A percentile compares a stretch with the other conserved stretches of the same genome.
These are phyloP conservation scores for Metellina segmentata DNA, from an alignment of 2,888 invertebrate genomes.

Conservation along the genomic window DNA sequence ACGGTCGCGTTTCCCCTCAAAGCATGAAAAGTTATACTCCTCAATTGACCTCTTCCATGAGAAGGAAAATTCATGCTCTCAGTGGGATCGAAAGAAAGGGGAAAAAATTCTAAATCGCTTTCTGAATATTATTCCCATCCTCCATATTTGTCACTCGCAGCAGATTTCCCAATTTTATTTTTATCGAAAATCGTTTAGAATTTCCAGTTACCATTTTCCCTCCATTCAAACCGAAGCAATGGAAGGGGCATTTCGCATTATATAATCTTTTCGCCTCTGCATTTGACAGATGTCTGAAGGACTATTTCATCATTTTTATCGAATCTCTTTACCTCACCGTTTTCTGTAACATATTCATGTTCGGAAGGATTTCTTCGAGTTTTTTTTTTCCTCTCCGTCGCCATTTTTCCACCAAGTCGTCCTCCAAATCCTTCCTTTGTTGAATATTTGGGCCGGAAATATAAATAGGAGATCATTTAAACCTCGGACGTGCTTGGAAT, in stretches of 20 bases:
- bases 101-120: constrained; percentile 39
- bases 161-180: constrained; percentile 50
- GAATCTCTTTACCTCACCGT: constrained; percentile 44
- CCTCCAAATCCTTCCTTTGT: constrained; percentile 50
- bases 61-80: not conserved
- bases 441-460: constrained; percentile 54
- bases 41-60: not conserved
- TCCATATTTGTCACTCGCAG: constrained; percentile 57
- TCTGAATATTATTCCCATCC: constrained; percentile 49
- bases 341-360: constrained; percentile 54
- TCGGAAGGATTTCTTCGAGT: not conserved
- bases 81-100: not conserved
- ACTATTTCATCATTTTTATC: constrained; percentile 67
- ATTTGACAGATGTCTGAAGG: constrained; percentile 45
- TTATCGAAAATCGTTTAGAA: constrained; percentile 69
- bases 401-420: not conserved
- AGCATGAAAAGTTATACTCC: not conserved
- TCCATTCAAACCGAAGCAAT: constrained; percentile 2
- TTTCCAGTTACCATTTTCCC: constrained; percentile 15
- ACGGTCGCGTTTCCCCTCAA: not conserved
- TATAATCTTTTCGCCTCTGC: constrained; percentile 58
- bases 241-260: constrained; percentile 39
- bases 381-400: not conserved
- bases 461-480: constrained; percentile 67
- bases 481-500: constrained; percentile 44